Conservation (phyloP, 2,888 invertebrate genomes). For the Parnassius glacialis region DNA sequence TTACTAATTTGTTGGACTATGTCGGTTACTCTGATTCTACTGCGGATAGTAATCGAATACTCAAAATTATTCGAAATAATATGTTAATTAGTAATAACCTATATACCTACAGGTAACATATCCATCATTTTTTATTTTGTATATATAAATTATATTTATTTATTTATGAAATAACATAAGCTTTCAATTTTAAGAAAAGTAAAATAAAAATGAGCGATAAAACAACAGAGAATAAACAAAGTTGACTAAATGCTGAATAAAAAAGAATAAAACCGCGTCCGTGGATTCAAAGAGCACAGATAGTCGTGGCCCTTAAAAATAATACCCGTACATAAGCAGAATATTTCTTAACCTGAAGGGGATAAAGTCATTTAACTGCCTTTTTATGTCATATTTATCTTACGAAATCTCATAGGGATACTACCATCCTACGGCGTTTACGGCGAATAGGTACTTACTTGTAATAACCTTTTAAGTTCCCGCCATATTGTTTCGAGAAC, state of each 20-base stretch:
- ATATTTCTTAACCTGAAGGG: conserved; percentile 32
- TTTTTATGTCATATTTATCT: conserved; percentile 32
- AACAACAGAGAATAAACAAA: not conserved
- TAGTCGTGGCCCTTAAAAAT: not conserved
- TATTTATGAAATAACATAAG: no score
- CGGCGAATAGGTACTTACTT: not conserved
- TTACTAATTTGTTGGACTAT: no score
- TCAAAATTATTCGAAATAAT: no score
- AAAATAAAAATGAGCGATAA: no score
- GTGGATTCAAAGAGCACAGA: not conserved
- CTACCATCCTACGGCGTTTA: conserved; percentile 1
- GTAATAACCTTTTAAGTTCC: not conserved
- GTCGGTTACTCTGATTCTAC: no score
- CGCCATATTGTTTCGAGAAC: conserved; percentile 3
- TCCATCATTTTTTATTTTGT: no score
- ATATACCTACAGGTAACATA: no score
- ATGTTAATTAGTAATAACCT: no score
- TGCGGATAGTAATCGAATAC: no score
- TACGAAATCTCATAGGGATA: conserved; percentile 27
- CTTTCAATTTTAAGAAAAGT: no score
- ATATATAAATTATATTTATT: no score
- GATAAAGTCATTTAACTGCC: conserved; percentile 32
- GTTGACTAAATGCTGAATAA: not conserved
- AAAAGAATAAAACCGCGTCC: not conserved
- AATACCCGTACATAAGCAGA: conserved; percentile 25